These are phyloP conservation scores for Anarsia innoxiella DNA, from an alignment of 2,888 invertebrate genomes.

Conservation along the genomic window DNA sequence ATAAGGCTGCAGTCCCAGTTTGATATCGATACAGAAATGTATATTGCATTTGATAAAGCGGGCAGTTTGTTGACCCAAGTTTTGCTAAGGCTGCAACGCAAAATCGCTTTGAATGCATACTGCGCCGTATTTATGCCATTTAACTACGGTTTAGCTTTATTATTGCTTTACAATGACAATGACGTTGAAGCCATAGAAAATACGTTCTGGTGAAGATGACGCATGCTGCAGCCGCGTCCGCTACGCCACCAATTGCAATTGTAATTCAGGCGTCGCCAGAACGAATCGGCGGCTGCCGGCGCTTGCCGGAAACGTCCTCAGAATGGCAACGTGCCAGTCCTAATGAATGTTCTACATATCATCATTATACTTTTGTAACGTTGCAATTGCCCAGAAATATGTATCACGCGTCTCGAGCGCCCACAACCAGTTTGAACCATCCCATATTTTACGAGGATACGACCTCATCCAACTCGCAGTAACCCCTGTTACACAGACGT, in stretches of 20 bases:
- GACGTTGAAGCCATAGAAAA: conserved; percentile 32
- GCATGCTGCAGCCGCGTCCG: conserved; percentile 48
- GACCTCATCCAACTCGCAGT: not conserved
- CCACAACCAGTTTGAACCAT: not conserved
- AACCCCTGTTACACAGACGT: conserved; percentile 32
- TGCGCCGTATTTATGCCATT: conserved; percentile 1
- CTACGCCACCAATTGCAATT: conserved; percentile 46
- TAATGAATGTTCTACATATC: conserved; percentile 42
- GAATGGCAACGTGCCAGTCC: conserved; percentile 59
- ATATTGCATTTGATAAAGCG: conserved; percentile 43
- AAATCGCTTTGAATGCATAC: conserved; percentile 18
- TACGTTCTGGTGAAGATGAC: conserved; percentile 38
- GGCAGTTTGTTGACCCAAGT: conserved; percentile 41
- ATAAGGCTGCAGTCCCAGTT: conserved; percentile 48
- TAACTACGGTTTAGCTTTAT: conserved; percentile 5
- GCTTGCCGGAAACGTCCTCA: conserved; percentile 57
- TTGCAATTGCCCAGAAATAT: conserved; percentile 18
- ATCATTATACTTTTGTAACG: conserved; percentile 40
- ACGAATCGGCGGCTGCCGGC: conserved; percentile 49
- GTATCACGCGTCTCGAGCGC: not conserved
- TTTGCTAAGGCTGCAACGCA: conserved; percentile 8
- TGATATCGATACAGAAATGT: conserved; percentile 40
- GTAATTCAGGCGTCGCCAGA: conserved; percentile 56
- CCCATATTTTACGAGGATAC: no score
- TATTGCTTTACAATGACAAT: conserved; percentile 16